Evolutionary conservation across 2,113 vertebrate genomes (phyloP).

Genomic region (Poicephalus meyeri): DNA sequence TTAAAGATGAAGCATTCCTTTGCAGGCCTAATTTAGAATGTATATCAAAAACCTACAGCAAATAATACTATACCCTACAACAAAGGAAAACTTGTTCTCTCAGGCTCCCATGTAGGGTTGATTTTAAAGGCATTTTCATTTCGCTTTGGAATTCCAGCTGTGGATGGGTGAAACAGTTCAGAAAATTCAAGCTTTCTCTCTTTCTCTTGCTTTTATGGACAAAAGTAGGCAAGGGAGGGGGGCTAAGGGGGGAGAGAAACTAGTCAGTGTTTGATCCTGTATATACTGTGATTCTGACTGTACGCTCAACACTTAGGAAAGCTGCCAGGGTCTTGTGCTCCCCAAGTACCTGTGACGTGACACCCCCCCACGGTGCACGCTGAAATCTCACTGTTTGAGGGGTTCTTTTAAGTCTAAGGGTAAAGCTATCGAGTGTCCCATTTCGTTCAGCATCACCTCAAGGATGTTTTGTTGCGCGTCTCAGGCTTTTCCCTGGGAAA

Average conservation of each 20-base stretch:
- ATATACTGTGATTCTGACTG: conserved; percentile 61
- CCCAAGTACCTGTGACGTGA: conserved; percentile 49
- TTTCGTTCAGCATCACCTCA: conserved; percentile 42
- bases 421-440: neutral
- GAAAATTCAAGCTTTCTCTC: conserved; percentile 73
- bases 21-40: conserved; percentile 85
- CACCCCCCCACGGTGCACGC: neutral
- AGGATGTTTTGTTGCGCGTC: neutral
- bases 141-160: conserved; percentile 73
- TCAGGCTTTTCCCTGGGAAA: conserved; percentile 14
- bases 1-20: conserved; percentile 86
- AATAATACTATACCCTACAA: conserved; percentile 81
- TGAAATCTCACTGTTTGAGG: neutral
- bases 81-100: conserved; percentile 84
- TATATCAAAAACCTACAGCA: conserved; percentile 83
- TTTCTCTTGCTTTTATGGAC: conserved; percentile 64
- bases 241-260: conserved; percentile 41
- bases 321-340: neutral
- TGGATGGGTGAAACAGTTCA: conserved; percentile 72
- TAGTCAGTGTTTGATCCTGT: conserved; percentile 64
- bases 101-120: conserved; percentile 73
- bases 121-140: conserved; percentile 77
- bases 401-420: neutral
- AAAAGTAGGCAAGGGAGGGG: conserved; percentile 56
- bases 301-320: neutral